Evolutionary conservation across 2,888 invertebrate species (phyloP), one percentile per base, ranked within the genome.

Genomic region (Slavum lentiscoides): DNA sequence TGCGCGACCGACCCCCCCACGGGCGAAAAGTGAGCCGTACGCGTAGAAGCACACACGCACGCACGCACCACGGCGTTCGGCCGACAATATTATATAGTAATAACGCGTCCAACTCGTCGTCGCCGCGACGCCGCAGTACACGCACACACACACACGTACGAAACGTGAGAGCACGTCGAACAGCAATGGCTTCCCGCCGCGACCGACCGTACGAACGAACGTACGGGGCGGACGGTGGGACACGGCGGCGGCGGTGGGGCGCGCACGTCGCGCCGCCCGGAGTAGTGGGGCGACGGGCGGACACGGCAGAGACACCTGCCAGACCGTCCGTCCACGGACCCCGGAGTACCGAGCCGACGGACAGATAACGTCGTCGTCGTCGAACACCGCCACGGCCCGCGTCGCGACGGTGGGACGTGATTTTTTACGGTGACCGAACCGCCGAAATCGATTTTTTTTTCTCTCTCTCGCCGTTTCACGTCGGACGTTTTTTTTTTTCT

Each of bases 321-420:
- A 49, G 76, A 74, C 43, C 74, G 64, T 53, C 9, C 53, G 15
- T 55, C 64, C n/a, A 23, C 82, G 68, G 21, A 53, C 23, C 6
- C 17, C 5, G 21, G 7, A 17, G 17, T 2, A 19, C 11, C 8
- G 13, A 1, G 4, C 11, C 62, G 17, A 11, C 7, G 83, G 72
- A 89, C 15, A 49, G 49, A 49, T 49, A 11, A 11, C 49, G 13
- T 9, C 13, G 3, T 13, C 3, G 49, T 49, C 49, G 49, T 30
- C 30, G 30, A 30, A 13, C 15, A 13, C 13, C 11, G 11, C 15
- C 13, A 1, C 0, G 8, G 15, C 49, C 49, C 1, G 13, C 49
- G 13, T n/a, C n/a, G n/a, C n/a, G n/a, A n/a, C n/a, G n/a, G n/a
- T n/a, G n/a, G 5, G 19, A 19, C 55, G n/a, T 6, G n/a, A n/a